These are phyloP conservation scores for Drosophila hydei DNA, from an alignment of 1,140 invertebrate genomes.

Conservation along the genomic window DNA sequence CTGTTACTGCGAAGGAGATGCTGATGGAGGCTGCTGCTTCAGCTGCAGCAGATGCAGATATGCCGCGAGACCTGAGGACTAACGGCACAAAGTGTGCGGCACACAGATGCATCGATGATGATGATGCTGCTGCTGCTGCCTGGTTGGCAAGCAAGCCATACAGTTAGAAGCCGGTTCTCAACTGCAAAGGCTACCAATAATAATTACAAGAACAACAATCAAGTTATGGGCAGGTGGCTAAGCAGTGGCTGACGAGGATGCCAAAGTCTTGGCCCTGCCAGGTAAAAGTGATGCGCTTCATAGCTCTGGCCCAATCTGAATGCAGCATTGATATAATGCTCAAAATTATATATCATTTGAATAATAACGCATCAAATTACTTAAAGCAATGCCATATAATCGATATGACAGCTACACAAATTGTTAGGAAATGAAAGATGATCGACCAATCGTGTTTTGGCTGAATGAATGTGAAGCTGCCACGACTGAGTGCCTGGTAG, in stretches of 20 bases:
- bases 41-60: conserved; percentile 74
- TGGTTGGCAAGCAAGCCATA: conserved; percentile 14
- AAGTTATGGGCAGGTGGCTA: conserved; percentile 67
- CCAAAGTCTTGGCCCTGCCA: conserved; percentile 11
- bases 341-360: conserved; percentile 78
- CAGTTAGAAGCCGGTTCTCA: conserved; percentile 62
- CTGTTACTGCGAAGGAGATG: conserved; percentile 64
- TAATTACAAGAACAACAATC: conserved; percentile 63
- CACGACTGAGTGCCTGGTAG: not conserved
- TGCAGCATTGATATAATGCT: conserved; percentile 52
- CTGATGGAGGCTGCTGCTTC: not conserved
- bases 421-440: conserved; percentile 47
- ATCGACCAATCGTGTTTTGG: not conserved
- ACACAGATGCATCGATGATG: conserved; percentile 34
- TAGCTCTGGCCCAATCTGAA: conserved; percentile 35
- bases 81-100: conserved; percentile 71
- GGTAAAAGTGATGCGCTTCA: conserved; percentile 45
- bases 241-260: not conserved
- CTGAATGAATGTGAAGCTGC: not conserved
- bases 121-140: conserved; percentile 3
- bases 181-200: conserved; percentile 40
- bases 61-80: conserved; percentile 56
- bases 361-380: conserved; percentile 79
- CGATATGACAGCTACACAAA: conserved; percentile 33
- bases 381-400: conserved; percentile 47